These are phyloP conservation scores for Lacanobia oleracea DNA, from an alignment of 2,888 invertebrate species.

Conservation along the genomic window DNA sequence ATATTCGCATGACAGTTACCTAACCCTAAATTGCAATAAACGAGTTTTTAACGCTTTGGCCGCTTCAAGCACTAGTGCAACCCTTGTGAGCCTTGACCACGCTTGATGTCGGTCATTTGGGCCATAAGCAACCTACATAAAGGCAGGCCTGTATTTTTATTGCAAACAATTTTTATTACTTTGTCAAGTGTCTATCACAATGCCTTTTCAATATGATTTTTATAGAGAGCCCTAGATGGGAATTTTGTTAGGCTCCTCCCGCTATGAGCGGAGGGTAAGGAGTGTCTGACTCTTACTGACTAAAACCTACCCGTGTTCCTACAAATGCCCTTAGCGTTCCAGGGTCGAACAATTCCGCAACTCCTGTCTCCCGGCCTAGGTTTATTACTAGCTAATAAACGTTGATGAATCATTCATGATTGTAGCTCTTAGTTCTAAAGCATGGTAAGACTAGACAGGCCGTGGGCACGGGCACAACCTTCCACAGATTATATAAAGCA, in stretches of 20 bases:
- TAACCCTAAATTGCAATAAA: conserved; percentile 47
- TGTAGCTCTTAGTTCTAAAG: conserved; percentile 52
- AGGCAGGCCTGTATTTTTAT: neutral
- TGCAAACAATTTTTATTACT: neutral
- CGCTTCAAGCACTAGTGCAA: conserved; percentile 41
- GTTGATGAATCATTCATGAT: conserved; percentile 67
- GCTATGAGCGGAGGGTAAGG: too few relatives aligned
- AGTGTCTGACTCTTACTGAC: too few relatives aligned
- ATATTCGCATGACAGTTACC: conserved; percentile 47
- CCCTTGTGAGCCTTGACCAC: conserved; percentile 52
- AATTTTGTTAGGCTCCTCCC: too few relatives aligned
- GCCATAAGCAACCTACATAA: neutral
- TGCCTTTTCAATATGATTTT: neutral
- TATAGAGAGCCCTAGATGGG: too few relatives aligned
- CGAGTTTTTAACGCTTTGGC: conserved; percentile 43
- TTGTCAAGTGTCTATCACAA: neutral
- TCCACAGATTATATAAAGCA: conserved; percentile 43
- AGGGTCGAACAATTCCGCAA: too few relatives aligned
- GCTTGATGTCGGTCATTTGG: conserved; percentile 29
- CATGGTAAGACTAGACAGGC: conserved; percentile 43
- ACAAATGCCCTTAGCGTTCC: too few relatives aligned
- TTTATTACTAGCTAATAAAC: conserved; percentile 58
- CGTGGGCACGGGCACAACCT: conserved; percentile 61
- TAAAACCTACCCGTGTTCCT: too few relatives aligned
- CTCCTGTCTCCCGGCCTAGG: conserved; percentile 32